Percentiles rank a stretch among this genome's conserved stretches.
phyloP scores from a whole-genome alignment of 2,797 vertebrate genomes.

The Tauraco hartlaubi region DNA sequence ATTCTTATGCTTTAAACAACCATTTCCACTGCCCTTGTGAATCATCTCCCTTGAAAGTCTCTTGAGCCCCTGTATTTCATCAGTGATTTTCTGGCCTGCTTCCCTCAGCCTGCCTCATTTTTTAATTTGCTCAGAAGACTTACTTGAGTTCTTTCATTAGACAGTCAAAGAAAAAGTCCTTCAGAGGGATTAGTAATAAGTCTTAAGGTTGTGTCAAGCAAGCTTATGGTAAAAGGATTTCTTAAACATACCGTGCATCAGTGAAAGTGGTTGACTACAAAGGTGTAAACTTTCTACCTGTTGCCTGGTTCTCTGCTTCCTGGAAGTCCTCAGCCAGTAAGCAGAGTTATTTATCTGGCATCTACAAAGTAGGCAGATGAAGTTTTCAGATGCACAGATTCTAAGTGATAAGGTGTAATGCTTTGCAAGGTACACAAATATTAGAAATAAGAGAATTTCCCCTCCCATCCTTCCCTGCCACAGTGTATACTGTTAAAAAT shows the following conservation, averaged over 20 bases:
- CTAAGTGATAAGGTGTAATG: neutral
- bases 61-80: neutral
- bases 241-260: constrained; percentile 52
- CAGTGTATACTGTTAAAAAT: neutral
- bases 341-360: neutral
- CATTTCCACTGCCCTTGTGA: neutral
- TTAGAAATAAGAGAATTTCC: neutral
- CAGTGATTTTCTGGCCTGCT: neutral
- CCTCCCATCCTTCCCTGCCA: neutral
- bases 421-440: neutral
- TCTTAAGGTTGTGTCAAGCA: constrained; percentile 50
- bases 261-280: constrained; percentile 48
- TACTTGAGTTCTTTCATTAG: neutral
- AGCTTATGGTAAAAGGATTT: constrained; percentile 72
- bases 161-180: constrained; percentile 21
- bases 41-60: neutral
- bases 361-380: neutral
- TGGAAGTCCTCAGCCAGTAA: neutral
- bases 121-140: neutral
- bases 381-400: neutral
- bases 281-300: neutral
- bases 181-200: constrained; percentile 53
- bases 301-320: neutral
- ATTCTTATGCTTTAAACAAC: constrained; percentile 1
- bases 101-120: neutral